Base-by-base conservation (phyloP, 92 coral and sea anemone genomes). In the Palythoa grandiflora region DNA sequence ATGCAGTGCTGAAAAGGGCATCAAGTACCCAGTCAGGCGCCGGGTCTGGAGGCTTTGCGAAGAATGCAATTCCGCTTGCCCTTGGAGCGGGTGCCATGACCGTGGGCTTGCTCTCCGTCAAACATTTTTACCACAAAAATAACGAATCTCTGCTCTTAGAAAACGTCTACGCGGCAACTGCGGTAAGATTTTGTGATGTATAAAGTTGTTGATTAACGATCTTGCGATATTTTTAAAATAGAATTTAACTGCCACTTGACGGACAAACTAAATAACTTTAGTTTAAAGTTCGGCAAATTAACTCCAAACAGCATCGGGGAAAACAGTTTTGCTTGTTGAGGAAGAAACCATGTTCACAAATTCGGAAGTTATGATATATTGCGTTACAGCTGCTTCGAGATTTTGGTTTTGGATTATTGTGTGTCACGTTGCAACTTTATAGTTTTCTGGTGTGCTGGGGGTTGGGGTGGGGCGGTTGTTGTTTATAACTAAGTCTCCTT, bases 71-170 rank as follows among this genome's bases (percentile, higher is more conserved):
- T 16, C 98, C 98, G n/a, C 79, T 96, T 48, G 61, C 95, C 63
- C 84, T 93, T 20, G 98, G 98, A 15, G 98, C 98, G 5, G 85
- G 98, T n/a, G 88, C 96, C 5, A 96, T 92, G 0, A 63, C 89
- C 8, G 93, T 89, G 11, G 94, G 94, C 19, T 70, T 92, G 28
- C 79, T 92, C 48, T 92, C 92, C 44, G 94, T 90, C 20, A 94
- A 86, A 75, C 83, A 86, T 44, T 84, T 89, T 87, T 85, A 89
- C 89, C 75, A 87, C 71, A 87, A 83, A 11, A 89, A 89, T 44
- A 71, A 83, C 38, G 28, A 79, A 51, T 75, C 73, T 52, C 78
- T 85, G 35, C 52, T 91, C 57, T 53, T 89, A 16, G 84, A 77
- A 85, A 92, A 90, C 77, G 98, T 93, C 13, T 92, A 89, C 66